phyloP scores from a whole-genome alignment of 2,797 vertebrate species.

The Gymnoscopelus microlampas region DNA sequence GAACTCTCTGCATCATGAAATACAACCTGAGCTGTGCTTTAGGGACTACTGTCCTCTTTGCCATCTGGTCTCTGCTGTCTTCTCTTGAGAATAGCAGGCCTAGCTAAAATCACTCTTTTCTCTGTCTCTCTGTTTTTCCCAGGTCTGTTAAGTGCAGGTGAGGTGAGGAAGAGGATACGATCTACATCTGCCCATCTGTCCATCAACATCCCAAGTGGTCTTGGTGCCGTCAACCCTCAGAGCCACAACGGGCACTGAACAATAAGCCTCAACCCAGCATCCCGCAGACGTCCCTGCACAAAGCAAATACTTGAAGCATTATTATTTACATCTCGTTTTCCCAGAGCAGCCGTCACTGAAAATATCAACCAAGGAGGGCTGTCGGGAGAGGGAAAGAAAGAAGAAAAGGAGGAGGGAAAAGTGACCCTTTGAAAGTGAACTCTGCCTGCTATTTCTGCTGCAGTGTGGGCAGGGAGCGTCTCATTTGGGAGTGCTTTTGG shows the following conservation, averaged over 20 bases:
- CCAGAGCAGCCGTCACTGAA: slow-evolving; percentile 54
- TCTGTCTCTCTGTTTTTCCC: slow-evolving; percentile 51
- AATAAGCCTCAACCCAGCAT: slow-evolving; percentile 61
- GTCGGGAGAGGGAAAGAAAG: slow-evolving; percentile 53
- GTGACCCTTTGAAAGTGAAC: slow-evolving; percentile 72
- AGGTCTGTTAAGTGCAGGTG: slow-evolving; percentile 52
- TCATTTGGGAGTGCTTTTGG: slow-evolving; percentile 78
- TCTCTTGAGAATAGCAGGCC: slow-evolving; percentile 35
- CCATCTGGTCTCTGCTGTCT: slow-evolving; percentile 64
- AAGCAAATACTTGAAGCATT: slow-evolving; percentile 78
- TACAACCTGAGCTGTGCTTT: slow-evolving; percentile 43
- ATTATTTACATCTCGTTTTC: slow-evolving; percentile 70
- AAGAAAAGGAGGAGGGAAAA: slow-evolving; percentile 66
- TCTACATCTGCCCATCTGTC: slow-evolving; percentile 60
- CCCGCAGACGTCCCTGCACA: slow-evolving; percentile 50
- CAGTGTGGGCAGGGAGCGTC: slow-evolving; percentile 80
- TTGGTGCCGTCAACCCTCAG: slow-evolving; percentile 66
- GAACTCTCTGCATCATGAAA: slow-evolving; percentile 57
- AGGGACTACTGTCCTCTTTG: slow-evolving; percentile 43
- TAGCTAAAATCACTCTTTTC: slow-evolving; percentile 53
- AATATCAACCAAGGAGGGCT: slow-evolving; percentile 66
- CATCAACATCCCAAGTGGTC: slow-evolving; percentile 59
- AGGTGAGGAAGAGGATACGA: slow-evolving; percentile 63
- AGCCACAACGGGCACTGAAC: slow-evolving; percentile 58
- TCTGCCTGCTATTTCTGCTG: slow-evolving; percentile 78